Conservation (phyloP, 2,113 vertebrate species). For the Pogona vitticeps region DNA sequence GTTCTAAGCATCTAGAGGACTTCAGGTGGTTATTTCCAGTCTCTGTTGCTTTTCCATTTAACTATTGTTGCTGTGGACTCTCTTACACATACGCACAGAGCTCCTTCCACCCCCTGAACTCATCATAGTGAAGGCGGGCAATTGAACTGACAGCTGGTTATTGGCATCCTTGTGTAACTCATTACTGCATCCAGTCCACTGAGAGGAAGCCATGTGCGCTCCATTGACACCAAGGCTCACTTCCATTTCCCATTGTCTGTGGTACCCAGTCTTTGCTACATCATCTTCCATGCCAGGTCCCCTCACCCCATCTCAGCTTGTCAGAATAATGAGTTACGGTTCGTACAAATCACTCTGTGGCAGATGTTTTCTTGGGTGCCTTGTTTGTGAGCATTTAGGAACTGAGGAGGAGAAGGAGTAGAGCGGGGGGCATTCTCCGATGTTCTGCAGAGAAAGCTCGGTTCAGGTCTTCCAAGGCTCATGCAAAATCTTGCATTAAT, state of each 20-base stretch:
- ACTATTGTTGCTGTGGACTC: rapidly evolving
- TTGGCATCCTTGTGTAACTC: constrained; percentile 52
- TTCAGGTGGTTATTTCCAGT: neutral
- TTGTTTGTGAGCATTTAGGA: constrained; percentile 44
- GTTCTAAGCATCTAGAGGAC: neutral
- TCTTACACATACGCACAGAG: neutral
- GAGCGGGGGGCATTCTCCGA: rapidly evolving
- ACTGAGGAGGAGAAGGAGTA: constrained; percentile 35
- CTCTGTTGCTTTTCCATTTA: constrained; percentile 12
- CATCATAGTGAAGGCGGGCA: constrained; percentile 46
- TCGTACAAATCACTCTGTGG: constrained; percentile 55
- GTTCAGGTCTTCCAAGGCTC: neutral
- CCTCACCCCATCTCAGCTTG: constrained; percentile 30
- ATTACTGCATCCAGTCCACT: constrained; percentile 52
- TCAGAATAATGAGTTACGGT: constrained; percentile 61
- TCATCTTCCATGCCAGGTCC: constrained; percentile 30
- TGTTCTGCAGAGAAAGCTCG: neutral
- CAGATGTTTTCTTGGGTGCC: constrained; percentile 44
- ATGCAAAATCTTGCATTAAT: neutral
- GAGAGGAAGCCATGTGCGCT: constrained; percentile 54
- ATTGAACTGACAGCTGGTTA: constrained; percentile 57
- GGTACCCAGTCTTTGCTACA: constrained; percentile 63
- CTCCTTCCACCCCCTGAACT: constrained; percentile 39
- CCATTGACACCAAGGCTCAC: constrained; percentile 55
- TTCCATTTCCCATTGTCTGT: constrained; percentile 42